These are phyloP conservation scores for Hipposideros larvatus DNA, from an alignment of 2,797 vertebrate species.

Conservation along the genomic window DNA sequence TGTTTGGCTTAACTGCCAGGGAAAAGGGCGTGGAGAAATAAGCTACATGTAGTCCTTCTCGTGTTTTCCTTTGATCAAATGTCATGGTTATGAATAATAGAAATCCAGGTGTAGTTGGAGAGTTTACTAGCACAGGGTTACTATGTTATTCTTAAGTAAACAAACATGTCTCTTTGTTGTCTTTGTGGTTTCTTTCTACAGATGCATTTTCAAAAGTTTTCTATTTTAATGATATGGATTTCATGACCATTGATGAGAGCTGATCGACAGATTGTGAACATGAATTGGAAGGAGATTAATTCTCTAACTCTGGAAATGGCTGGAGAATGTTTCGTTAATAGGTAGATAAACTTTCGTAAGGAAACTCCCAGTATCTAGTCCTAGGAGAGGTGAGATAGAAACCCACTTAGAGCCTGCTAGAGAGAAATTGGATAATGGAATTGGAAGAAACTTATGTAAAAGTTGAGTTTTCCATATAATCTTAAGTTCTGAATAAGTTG, in stretches of 20 bases:
- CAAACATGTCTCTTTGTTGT: slow-evolving; percentile 13
- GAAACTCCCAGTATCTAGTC: neutral
- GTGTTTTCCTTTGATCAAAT: slow-evolving; percentile 70
- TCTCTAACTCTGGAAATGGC: neutral
- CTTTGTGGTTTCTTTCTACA: slow-evolving; percentile 30
- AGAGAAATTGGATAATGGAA: neutral
- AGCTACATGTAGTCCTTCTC: slow-evolving; percentile 62
- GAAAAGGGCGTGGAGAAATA: slow-evolving; percentile 79
- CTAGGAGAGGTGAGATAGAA: neutral
- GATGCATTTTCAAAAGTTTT: neutral
- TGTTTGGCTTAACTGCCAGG: slow-evolving; percentile 86
- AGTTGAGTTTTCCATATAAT: neutral
- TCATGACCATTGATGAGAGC: neutral
- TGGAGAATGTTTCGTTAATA: slow-evolving; percentile 9
- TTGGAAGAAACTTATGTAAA: neutral
- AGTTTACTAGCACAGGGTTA: slow-evolving; percentile 40
- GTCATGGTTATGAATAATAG: slow-evolving; percentile 75
- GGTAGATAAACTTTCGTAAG: neutral
- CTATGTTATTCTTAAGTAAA: slow-evolving; percentile 46
- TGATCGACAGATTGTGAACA: neutral
- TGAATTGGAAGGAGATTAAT: slow-evolving; percentile 54
- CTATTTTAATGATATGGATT: slow-evolving; percentile 34
- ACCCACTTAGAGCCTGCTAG: neutral
- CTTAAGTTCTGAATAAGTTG: neutral
- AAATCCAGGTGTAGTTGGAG: slow-evolving; percentile 72